phyloP scores from a whole-genome alignment of 2,113 vertebrate genomes.

The Crotalus viridis region DNA sequence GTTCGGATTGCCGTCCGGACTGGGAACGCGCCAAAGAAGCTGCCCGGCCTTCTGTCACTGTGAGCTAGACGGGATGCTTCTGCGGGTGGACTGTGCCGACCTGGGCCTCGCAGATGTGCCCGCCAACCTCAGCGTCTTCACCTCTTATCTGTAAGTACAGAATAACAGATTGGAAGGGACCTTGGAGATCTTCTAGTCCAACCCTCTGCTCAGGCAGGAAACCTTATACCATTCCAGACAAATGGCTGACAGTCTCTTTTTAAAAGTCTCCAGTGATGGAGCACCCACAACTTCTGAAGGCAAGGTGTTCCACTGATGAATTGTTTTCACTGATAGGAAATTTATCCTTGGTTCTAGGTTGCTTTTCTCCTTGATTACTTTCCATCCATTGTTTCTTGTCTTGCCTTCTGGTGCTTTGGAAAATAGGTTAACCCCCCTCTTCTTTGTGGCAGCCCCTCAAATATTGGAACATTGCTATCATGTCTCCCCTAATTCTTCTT shows the following conservation, averaged over 20 bases:
- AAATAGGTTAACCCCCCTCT: not conserved
- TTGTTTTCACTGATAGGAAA: not conserved
- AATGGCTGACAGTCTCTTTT: not conserved
- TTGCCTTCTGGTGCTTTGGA: not conserved
- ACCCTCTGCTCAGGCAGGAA: not conserved
- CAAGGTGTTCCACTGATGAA: not conserved
- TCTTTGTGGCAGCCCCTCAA: not conserved
- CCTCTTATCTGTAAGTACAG: constrained; percentile 80
- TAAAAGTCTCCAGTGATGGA: not conserved
- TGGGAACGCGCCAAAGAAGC: constrained; percentile 48
- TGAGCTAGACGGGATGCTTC: constrained; percentile 73
- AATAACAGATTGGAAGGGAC: not conserved
- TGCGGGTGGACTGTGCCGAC: constrained; percentile 80
- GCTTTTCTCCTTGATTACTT: not conserved
- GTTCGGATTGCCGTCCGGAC: constrained; percentile 5
- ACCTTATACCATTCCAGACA: not conserved
- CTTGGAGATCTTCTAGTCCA: not conserved
- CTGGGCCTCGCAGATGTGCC: constrained; percentile 74
- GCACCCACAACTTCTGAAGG: not conserved
- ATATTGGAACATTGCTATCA: not conserved
- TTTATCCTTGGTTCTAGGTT: not conserved
- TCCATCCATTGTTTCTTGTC: not conserved
- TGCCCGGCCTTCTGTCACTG: constrained; percentile 76
- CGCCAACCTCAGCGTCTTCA: constrained; percentile 78
- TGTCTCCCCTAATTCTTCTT: not conserved